Conservation (phyloP, 2,888 invertebrate species). For the Scaptomyza tumidula region DNA sequence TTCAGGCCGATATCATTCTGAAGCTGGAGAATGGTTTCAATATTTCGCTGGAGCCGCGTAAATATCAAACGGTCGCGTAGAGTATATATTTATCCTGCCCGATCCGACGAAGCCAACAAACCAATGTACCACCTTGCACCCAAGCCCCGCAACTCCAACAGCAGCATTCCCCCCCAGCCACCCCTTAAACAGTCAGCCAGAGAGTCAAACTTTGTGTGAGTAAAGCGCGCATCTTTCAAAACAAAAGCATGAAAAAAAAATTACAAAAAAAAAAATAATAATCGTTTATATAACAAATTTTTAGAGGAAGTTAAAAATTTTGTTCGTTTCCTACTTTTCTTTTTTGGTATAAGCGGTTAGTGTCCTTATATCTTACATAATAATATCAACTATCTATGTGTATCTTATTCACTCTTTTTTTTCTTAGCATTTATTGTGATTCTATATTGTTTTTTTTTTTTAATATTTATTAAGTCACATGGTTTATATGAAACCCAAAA, state of each 20-base stretch:
- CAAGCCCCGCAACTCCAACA: not conserved
- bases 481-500: constrained; percentile 76
- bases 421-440: constrained; percentile 37
- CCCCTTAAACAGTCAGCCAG: constrained; percentile 49
- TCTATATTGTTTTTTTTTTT: constrained; percentile 41
- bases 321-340: constrained; percentile 16
- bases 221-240: constrained; percentile 15
- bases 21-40: constrained; percentile 90
- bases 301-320: constrained; percentile 39
- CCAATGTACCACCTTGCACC: not conserved
- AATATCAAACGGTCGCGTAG: constrained; percentile 64
- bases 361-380: constrained; percentile 48
- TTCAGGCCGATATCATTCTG: constrained; percentile 90
- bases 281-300: not conserved
- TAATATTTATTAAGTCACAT: constrained; percentile 74
- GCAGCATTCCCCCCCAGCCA: no score
- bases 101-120: not conserved
- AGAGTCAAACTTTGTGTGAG: constrained; percentile 53
- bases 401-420: constrained; percentile 28
- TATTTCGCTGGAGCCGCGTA: constrained; percentile 88
- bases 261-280: constrained; percentile 5
- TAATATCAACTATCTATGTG: constrained; percentile 22
- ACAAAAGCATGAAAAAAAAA: not conserved
- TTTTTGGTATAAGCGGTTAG: constrained; percentile 61
- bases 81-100: constrained; percentile 5